Conservation (phyloP, 2,113 vertebrate species). For the Naja naja region DNA sequence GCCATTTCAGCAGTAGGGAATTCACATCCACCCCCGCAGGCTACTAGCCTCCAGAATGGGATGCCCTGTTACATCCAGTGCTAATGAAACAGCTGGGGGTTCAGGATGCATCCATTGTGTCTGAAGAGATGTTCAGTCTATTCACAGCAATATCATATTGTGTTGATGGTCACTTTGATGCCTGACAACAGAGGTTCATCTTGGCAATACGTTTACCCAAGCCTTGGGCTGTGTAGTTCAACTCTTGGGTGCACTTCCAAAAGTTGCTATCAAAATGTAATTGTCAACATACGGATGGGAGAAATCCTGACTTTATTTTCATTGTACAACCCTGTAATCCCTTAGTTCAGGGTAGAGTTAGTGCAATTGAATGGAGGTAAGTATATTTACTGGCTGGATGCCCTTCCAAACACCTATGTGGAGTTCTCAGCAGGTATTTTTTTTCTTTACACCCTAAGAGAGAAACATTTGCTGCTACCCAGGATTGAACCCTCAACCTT, state of each 20-base stretch:
- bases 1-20: conserved; percentile 21
- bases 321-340: background rate
- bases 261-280: background rate
- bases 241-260: background rate
- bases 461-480: background rate
- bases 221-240: background rate
- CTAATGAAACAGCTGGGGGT: conserved; percentile 31
- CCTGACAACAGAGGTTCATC: background rate
- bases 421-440: too few species aligned
- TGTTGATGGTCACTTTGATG: background rate
- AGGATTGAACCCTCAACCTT: background rate
- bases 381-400: background rate
- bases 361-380: background rate
- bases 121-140: background rate
- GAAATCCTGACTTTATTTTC: background rate
- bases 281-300: background rate
- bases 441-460: background rate
- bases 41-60: conserved; percentile 18
- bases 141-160: background rate
- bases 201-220: background rate
- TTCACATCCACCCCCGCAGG: background rate
- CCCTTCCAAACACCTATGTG: background rate
- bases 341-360: background rate
- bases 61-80: background rate
- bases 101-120: background rate